Evolutionary conservation across 2,113 vertebrate genomes (phyloP).

Genomic region (Myrmophylax atrothorax): DNA sequence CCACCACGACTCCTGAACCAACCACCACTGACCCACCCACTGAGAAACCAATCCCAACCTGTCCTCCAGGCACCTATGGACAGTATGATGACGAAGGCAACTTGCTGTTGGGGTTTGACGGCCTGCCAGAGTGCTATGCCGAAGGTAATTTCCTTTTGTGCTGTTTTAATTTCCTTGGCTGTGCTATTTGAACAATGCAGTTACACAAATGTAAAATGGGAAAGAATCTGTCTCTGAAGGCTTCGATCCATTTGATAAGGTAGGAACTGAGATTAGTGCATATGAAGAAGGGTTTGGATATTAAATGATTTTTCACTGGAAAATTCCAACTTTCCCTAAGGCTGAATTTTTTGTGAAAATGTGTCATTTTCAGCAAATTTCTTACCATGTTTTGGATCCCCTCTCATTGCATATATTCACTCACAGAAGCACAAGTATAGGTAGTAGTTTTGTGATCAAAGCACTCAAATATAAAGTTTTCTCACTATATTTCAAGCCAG

Average conservation of each 20-base stretch:
- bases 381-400: not conserved
- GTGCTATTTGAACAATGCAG: not conserved
- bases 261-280: not conserved
- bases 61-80: slow-evolving; percentile 86
- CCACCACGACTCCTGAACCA: slow-evolving; percentile 74
- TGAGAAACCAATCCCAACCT: slow-evolving; percentile 77
- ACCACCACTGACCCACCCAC: slow-evolving; percentile 77
- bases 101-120: slow-evolving; percentile 76
- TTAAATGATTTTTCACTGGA: not conserved
- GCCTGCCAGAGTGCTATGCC: slow-evolving; percentile 85
- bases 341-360: not conserved
- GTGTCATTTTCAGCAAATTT: not conserved
- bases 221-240: not conserved
- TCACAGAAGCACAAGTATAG: not conserved
- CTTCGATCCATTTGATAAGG: not conserved
- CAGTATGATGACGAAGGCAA: slow-evolving; percentile 84
- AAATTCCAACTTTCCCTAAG: not conserved
- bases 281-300: not conserved
- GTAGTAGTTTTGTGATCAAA: not conserved
- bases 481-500: not conserved
- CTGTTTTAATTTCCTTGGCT: not conserved
- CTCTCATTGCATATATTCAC: not conserved
- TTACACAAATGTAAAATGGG: not conserved
- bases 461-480: not conserved
- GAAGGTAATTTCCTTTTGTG: slow-evolving; percentile 81